A percentile compares a stretch with the other conserved stretches of the same genome.
These are phyloP conservation scores for Erannis defoliaria DNA, from an alignment of 2,888 invertebrate genomes.

Conservation along the genomic window DNA sequence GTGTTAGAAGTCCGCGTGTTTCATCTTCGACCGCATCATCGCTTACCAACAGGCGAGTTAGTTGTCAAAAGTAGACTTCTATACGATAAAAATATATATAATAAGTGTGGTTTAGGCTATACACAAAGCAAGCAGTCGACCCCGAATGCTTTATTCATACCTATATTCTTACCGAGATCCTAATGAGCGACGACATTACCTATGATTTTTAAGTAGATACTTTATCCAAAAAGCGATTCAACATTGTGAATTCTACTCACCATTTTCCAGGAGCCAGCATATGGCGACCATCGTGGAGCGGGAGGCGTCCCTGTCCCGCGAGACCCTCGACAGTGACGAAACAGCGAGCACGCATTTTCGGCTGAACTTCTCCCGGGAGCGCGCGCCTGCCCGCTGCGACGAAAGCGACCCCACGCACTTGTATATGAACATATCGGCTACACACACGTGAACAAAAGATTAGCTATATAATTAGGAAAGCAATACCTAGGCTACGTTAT, in stretches of 20 bases:
- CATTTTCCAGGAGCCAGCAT: slow-evolving; percentile 64
- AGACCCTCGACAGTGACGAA: slow-evolving; percentile 67
- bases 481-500: neutral
- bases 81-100: too few relatives aligned
- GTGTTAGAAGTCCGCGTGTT: too few relatives aligned
- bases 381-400: slow-evolving; percentile 66
- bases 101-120: too few relatives aligned
- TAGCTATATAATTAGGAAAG: neutral
- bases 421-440: slow-evolving; percentile 83
- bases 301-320: slow-evolving; percentile 74
- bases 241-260: slow-evolving; percentile 1
- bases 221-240: neutral
- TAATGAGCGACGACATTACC: too few relatives aligned
- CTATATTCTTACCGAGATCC: too few relatives aligned
- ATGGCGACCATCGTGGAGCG: slow-evolving; percentile 84
- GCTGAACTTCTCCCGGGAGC: slow-evolving; percentile 71
- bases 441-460: slow-evolving; percentile 60
- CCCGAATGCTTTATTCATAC: too few relatives aligned
- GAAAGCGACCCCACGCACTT: slow-evolving; percentile 75
- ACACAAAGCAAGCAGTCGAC: too few relatives aligned
- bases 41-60: too few relatives aligned
- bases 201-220: neutral
- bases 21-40: too few relatives aligned
- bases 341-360: slow-evolving; percentile 70
- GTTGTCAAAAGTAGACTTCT: too few relatives aligned